phyloP scores from a whole-genome alignment of 2,797 vertebrate genomes.

The Leucoraja ocellata region DNA sequence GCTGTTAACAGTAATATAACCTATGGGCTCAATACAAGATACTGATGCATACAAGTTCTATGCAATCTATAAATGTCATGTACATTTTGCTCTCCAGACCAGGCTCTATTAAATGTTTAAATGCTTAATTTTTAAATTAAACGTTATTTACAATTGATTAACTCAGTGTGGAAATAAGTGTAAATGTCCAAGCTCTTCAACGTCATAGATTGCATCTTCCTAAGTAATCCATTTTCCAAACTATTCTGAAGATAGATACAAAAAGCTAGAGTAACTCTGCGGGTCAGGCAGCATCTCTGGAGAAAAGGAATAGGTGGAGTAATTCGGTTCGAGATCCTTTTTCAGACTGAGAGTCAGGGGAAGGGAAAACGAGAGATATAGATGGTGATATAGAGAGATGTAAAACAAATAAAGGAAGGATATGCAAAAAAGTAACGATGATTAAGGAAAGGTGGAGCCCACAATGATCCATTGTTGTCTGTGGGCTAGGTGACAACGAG shows the following conservation, averaged over 20 bases:
- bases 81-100: conserved; percentile 24
- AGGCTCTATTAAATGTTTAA: conserved; percentile 6
- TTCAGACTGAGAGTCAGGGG: no score
- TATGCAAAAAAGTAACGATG: no score
- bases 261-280: no score
- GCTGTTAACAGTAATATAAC: conserved; percentile 32
- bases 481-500: no score
- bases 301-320: no score
- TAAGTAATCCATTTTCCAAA: neutral
- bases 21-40: conserved; percentile 21
- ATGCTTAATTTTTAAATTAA: neutral
- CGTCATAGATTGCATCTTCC: neutral
- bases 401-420: no score
- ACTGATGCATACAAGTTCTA: neutral
- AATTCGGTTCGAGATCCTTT: no score
- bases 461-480: no score
- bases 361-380: no score
- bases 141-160: conserved; percentile 31
- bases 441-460: no score
- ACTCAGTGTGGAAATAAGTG: neutral
- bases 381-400: no score
- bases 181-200: neutral
- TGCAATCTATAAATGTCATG: conserved; percentile 33
- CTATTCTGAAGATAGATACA: neutral
- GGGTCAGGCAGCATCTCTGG: no score